Conservation (phyloP, 1,140 invertebrate genomes). For the Orussus abietinus region DNA sequence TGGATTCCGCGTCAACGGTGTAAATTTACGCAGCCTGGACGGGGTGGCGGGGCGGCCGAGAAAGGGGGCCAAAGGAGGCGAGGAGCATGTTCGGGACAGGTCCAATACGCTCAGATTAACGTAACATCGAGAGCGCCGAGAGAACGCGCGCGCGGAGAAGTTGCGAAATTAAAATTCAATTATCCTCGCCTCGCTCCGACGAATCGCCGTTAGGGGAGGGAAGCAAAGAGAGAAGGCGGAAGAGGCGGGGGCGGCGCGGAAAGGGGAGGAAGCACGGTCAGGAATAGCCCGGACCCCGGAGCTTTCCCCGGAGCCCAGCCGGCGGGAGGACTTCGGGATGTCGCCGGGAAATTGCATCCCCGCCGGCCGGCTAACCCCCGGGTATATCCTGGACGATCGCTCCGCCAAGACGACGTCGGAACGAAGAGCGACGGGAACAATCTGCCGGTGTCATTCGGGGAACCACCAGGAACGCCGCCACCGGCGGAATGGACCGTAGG, state of each 20-base stretch:
- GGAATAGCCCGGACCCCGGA: slow-evolving; percentile 2
- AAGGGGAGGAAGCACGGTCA: neutral
- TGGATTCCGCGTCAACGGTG: slow-evolving; percentile 1
- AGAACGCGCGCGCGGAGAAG: slow-evolving; percentile 20
- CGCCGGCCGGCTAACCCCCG: no score
- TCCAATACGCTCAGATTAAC: slow-evolving; percentile 25
- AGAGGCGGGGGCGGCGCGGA: neutral
- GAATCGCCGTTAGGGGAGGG: neutral
- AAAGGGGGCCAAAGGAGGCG: slow-evolving; percentile 11
- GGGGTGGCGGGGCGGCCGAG: no score
- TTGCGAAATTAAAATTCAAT: slow-evolving; percentile 39
- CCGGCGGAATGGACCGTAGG: no score
- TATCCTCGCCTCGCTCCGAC: slow-evolving; percentile 21
- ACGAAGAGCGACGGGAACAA: slow-evolving; percentile 32
- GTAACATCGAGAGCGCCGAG: slow-evolving; percentile 19
- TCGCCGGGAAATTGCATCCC: slow-evolving; percentile 29
- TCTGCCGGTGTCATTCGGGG: slow-evolving; percentile 34
- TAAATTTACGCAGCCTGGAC: slow-evolving; percentile 1
- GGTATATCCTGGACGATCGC: slow-evolving; percentile 27
- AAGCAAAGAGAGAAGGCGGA: neutral
- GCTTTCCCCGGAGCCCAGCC: slow-evolving; percentile 22
- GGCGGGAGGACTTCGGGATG: slow-evolving; percentile 22
- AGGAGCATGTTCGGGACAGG: slow-evolving; percentile 18
- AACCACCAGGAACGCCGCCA: no score
- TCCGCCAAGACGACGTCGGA: slow-evolving; percentile 25